Percentiles rank a stretch among this genome's conserved stretches.
These are phyloP conservation scores for Pachycephus smyrnensis DNA, from an alignment of 2,888 invertebrate genomes.

Conservation along the genomic window DNA sequence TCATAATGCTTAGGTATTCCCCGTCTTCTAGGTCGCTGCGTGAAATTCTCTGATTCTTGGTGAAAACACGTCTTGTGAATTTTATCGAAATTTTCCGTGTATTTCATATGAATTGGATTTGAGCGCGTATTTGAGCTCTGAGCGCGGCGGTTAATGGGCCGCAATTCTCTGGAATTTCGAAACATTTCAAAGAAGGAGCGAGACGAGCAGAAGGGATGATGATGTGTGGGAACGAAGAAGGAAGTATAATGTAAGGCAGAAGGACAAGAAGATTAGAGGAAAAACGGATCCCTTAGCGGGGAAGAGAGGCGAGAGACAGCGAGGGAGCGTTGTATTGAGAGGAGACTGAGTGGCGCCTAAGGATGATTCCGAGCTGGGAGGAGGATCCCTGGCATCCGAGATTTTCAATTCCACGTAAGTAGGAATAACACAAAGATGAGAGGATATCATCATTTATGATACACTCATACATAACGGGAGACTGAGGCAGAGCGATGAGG, in stretches of 20 bases:
- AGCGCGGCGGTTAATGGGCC: neutral
- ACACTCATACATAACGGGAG: constrained; percentile 10
- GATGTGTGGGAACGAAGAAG: neutral
- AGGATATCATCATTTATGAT: constrained; percentile 51
- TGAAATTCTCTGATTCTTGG: neutral
- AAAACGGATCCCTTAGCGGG: constrained; percentile 13
- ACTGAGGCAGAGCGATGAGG: constrained; percentile 22
- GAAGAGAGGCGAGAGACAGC: constrained; percentile 11
- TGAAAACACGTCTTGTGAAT: neutral
- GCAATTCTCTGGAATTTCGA: neutral
- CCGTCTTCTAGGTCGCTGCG: neutral
- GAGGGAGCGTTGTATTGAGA: neutral
- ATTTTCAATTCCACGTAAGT: constrained; percentile 56
- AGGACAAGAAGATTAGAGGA: constrained; percentile 12
- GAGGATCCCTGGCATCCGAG: constrained; percentile 34
- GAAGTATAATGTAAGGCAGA: neutral
- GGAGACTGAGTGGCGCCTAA: constrained; percentile 4
- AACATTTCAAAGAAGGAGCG: neutral
- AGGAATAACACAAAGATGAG: constrained; percentile 60
- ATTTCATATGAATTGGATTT: neutral
- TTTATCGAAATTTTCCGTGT: neutral
- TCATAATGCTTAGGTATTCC: neutral
- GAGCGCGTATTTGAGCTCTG: neutral
- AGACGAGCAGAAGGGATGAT: neutral
- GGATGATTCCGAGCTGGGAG: neutral